These are phyloP conservation scores for Tauraco hartlaubi DNA, from an alignment of 2,797 vertebrate genomes.

Conservation along the genomic window DNA sequence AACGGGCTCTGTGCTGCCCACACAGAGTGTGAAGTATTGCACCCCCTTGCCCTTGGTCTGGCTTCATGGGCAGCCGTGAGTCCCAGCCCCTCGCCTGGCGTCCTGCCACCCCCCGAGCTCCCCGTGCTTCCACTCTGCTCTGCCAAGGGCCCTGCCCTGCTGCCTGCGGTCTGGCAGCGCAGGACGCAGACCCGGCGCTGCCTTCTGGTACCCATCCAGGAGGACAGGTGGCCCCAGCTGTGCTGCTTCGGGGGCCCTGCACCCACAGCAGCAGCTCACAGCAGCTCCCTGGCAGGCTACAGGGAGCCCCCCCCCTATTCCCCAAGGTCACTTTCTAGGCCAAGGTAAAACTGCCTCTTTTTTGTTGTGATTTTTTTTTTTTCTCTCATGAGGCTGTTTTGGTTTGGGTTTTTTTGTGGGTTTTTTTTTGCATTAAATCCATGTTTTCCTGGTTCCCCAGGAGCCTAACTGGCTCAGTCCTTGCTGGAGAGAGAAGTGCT, in stretches of 20 bases:
- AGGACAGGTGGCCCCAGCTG: neutral
- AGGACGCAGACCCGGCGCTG: neutral
- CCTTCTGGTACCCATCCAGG: neutral
- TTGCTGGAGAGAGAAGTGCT: neutral
- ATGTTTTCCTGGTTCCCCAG: neutral
- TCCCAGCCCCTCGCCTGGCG: neutral
- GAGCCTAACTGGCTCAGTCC: neutral
- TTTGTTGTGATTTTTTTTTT: neutral
- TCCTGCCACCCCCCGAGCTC: fast-evolving
- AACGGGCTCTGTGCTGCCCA: neutral
- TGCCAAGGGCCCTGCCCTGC: neutral
- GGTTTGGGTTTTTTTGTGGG: neutral
- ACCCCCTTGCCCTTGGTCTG: neutral
- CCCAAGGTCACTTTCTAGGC: neutral
- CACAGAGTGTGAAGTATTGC: neutral
- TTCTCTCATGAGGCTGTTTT: too few species aligned
- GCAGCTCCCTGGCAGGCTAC: neutral
- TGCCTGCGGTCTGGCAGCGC: neutral
- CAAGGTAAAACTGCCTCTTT: neutral
- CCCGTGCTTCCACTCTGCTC: neutral
- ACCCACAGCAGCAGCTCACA: neutral
- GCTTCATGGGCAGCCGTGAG: neutral
- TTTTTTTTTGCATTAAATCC: neutral
- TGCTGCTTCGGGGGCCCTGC: neutral
- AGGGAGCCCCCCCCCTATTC: neutral